Conservation (phyloP, 2,113 vertebrate genomes). For the Rafetus swinhoei region DNA sequence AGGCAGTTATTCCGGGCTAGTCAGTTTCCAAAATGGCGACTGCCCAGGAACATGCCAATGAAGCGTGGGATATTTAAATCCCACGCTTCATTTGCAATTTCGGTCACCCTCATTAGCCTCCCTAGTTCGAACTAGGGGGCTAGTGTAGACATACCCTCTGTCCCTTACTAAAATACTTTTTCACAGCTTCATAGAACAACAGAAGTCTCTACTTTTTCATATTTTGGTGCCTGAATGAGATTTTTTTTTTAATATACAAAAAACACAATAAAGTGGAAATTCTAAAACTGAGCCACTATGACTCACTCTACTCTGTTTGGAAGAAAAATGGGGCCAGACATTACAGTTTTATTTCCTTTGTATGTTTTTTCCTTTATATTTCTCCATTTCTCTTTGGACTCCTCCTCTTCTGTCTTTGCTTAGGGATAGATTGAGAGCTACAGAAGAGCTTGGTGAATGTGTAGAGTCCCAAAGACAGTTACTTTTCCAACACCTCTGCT, state of each 20-base stretch:
- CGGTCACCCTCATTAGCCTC: too few relatives aligned
- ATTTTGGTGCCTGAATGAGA: background rate
- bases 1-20: too few relatives aligned
- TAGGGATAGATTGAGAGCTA: accelerated
- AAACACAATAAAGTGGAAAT: background rate
- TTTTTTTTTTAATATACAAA: background rate
- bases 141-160: background rate
- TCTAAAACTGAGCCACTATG: background rate
- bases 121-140: too few relatives aligned
- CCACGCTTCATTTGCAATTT: too few relatives aligned
- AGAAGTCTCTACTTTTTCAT: background rate
- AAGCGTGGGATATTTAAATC: too few relatives aligned
- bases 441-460: background rate
- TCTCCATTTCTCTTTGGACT: background rate
- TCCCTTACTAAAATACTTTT: background rate
- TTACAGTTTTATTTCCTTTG: background rate
- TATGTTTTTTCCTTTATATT: background rate
- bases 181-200: background rate
- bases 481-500: background rate
- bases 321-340: background rate
- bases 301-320: background rate
- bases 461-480: background rate
- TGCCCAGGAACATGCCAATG: too few relatives aligned
- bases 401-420: background rate
- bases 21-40: too few relatives aligned